Base-by-base conservation (phyloP, 1,140 invertebrate genomes). In the Brachionus plicatilis region DNA sequence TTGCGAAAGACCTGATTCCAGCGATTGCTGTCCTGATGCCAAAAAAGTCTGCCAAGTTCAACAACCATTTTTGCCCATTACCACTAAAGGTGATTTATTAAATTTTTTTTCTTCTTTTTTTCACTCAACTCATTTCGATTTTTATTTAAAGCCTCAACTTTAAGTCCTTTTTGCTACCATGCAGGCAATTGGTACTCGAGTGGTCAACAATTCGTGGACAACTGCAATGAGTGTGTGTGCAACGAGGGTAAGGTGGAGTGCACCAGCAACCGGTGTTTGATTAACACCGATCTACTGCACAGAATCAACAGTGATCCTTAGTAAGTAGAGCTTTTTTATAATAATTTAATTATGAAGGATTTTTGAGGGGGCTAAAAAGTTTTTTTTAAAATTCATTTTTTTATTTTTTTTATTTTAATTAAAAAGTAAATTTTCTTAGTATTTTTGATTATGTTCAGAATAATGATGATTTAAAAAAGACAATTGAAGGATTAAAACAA, bases 11-110 rank as follows among this genome's bases (percentile, higher is more conserved):
- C 93, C 95, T 86, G 68, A 85, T 20, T 5, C 80, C 84, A 24
- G 27, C 43, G 94, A 95, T 87, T 96, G 95, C 87, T 97, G 95
- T 88, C 95, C 95, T 0, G 95, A 97, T 88, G 96, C 93, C 88
- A 92, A 90, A 91, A 92, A 68, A 96, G 95, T 87, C 24, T 50
- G 17, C 27, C 12, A 47, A 47, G 41, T 17, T 17, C 37, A 43
- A 41, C 53, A 2, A 24, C 53, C 53, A 20, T 20, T 60, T 60
- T 24, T 60, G 7, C 53, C 37, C 41, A 12, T 41, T 9, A 80
- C 76, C 20, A 80, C 76, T 17, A 80, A 56, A 56, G 50, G 76
- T 56, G 20, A 56, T 12, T 8, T 53, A 56, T 3, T 65, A 17
- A 53, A 72, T 1, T 0, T 0, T 17, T 1, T 43, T 72, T 43